phyloP scores from a whole-genome alignment of 2,113 vertebrate species.

The Columba livia region DNA sequence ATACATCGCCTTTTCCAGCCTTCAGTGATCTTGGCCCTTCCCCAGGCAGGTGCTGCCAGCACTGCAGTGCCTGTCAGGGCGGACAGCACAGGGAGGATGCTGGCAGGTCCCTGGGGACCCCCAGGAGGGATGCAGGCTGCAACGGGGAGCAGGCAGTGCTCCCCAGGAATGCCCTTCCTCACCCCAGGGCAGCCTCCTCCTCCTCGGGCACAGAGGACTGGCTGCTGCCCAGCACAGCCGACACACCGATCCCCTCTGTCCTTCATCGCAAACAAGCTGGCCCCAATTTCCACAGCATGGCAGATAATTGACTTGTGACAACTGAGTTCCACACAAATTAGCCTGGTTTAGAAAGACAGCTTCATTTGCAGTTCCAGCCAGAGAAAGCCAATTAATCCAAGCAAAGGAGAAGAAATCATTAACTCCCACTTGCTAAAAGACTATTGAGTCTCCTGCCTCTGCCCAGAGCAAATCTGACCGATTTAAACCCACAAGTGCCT shows the following conservation, averaged over 20 bases:
- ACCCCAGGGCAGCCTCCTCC: background rate
- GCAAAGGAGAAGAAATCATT: background rate
- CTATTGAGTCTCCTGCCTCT: background rate
- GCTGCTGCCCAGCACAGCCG: background rate
- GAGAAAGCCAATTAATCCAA: background rate
- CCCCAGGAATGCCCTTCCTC: background rate
- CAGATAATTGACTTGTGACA: background rate
- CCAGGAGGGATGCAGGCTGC: background rate
- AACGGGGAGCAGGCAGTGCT: fast-evolving
- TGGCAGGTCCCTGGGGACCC: background rate
- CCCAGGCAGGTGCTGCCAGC: background rate
- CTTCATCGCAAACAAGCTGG: background rate
- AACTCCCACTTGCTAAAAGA: background rate
- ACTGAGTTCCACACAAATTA: background rate
- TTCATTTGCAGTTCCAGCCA: background rate
- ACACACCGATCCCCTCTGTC: fast-evolving
- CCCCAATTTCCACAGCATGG: background rate
- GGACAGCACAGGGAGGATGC: background rate
- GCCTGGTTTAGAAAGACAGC: background rate
- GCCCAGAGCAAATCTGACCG: background rate
- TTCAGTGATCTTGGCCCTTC: background rate
- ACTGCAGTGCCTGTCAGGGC: fast-evolving
- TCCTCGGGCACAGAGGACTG: fast-evolving
- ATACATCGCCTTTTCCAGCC: background rate
- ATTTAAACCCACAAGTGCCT: background rate